phyloP scores from a whole-genome alignment of 2,888 invertebrate genomes.

The Protodeltote pygarga region DNA sequence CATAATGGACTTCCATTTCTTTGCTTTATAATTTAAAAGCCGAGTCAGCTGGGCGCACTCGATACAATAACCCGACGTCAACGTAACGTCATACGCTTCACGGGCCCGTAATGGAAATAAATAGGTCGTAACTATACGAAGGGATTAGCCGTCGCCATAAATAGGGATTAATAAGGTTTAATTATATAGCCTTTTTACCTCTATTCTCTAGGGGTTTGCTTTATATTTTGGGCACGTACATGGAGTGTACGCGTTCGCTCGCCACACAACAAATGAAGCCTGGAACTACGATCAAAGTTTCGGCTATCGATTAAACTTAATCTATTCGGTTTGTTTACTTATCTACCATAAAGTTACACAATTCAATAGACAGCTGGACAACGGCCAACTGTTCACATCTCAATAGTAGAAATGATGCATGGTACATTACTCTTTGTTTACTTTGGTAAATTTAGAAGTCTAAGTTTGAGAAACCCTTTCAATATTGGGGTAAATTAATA shows the following conservation, averaged over 20 bases:
- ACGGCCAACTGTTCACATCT: background rate
- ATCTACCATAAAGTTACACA: slow-evolving; percentile 22
- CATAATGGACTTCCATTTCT: slow-evolving; percentile 44
- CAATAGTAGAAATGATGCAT: slow-evolving; percentile 7
- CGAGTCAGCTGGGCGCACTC: slow-evolving; percentile 7
- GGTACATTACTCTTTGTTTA: slow-evolving; percentile 5
- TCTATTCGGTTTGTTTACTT: slow-evolving; percentile 37
- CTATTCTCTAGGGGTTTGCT: slow-evolving; percentile 30
- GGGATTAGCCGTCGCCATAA: slow-evolving; percentile 68
- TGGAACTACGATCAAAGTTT: slow-evolving; percentile 48
- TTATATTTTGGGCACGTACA: slow-evolving; percentile 68
- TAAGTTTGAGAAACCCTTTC: background rate
- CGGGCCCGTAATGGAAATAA: slow-evolving; percentile 30
- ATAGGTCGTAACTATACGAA: slow-evolving; percentile 44
- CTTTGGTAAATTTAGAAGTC: background rate
- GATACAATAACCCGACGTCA: slow-evolving; percentile 32
- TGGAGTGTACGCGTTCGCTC: slow-evolving; percentile 38
- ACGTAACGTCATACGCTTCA: slow-evolving; percentile 3
- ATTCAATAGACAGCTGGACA: slow-evolving; percentile 14
- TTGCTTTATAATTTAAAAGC: slow-evolving; percentile 43
- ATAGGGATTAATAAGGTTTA: slow-evolving; percentile 77
- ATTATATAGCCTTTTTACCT: slow-evolving; percentile 70
- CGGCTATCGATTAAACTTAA: slow-evolving; percentile 39
- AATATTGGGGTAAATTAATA: background rate
- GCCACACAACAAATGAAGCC: slow-evolving; percentile 49